These are phyloP conservation scores for Heliconius sara DNA, from an alignment of 2,888 invertebrate species.

Conservation along the genomic window DNA sequence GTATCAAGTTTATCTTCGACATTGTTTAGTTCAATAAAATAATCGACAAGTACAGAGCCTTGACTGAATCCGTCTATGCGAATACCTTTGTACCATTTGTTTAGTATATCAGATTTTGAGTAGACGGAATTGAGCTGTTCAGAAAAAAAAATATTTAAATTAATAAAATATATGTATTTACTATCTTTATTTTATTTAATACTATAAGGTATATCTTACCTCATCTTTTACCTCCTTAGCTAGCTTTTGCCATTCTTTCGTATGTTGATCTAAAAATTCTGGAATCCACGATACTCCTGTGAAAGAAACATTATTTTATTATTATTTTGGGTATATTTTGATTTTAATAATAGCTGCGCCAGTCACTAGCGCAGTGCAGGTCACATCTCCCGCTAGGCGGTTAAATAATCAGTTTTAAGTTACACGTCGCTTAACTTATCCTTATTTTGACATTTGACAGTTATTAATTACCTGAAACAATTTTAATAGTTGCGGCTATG, in stretches of 20 bases:
- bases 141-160: slow-evolving; percentile 49
- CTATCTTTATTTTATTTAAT: not conserved
- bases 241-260: slow-evolving; percentile 92
- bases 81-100: slow-evolving; percentile 92
- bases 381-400: not conserved
- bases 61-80: slow-evolving; percentile 94
- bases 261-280: slow-evolving; percentile 93
- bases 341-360: not conserved
- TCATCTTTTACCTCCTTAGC: slow-evolving; percentile 92
- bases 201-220: slow-evolving; percentile 73
- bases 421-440: no score
- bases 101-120: slow-evolving; percentile 88
- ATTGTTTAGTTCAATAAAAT: slow-evolving; percentile 92
- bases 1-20: slow-evolving; percentile 88
- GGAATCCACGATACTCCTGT: slow-evolving; percentile 91
- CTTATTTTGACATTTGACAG: not conserved
- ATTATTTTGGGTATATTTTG: not conserved
- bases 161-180: not conserved
- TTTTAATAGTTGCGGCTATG: slow-evolving; percentile 92
- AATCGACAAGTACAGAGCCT: slow-evolving; percentile 94
- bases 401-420: not conserved
- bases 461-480: slow-evolving; percentile 86
- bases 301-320: slow-evolving; percentile 3
- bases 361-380: no score
- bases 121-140: slow-evolving; percentile 92